Conservation (phyloP, 2,888 invertebrate genomes). For the Chymomyza caudatula region DNA sequence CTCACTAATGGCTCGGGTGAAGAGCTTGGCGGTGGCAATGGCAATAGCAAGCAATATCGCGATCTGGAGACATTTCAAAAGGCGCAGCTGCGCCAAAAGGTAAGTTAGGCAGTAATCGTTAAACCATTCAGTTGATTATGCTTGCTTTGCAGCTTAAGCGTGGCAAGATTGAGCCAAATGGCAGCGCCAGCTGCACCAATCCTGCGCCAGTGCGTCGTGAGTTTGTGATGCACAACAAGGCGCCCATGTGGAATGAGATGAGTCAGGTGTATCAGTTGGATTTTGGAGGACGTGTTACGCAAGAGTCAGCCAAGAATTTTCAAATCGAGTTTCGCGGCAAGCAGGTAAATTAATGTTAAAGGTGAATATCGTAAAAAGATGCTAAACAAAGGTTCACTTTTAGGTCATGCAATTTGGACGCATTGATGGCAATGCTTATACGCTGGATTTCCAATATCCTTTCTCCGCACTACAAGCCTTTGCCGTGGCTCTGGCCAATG, state of each 20-base stretch:
- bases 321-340: constrained; percentile 98
- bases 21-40: constrained; percentile 77
- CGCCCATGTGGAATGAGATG: constrained; percentile 99
- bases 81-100: constrained; percentile 93
- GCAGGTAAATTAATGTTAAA: constrained; percentile 83
- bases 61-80: constrained; percentile 95
- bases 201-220: constrained; percentile 83
- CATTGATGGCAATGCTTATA: constrained; percentile 98
- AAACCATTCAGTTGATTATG: neutral
- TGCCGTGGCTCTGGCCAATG: constrained; percentile 90
- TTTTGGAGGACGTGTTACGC: constrained; percentile 99
- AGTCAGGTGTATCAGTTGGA: constrained; percentile 99
- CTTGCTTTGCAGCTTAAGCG: constrained; percentile 83
- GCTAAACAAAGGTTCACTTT: neutral
- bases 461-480: constrained; percentile 99
- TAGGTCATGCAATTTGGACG: constrained; percentile 99
- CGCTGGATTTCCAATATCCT: constrained; percentile 98
- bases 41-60: constrained; percentile 85
- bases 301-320: constrained; percentile 99
- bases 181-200: constrained; percentile 72
- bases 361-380: neutral
- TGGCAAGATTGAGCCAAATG: constrained; percentile 81
- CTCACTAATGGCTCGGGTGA: constrained; percentile 80
- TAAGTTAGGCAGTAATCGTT: constrained; percentile 70
- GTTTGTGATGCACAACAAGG: constrained; percentile 98